Evolutionary conservation across 2,888 invertebrate species (phyloP), one percentile per base, ranked within the genome.

Genomic region (Mythimna impura): DNA sequence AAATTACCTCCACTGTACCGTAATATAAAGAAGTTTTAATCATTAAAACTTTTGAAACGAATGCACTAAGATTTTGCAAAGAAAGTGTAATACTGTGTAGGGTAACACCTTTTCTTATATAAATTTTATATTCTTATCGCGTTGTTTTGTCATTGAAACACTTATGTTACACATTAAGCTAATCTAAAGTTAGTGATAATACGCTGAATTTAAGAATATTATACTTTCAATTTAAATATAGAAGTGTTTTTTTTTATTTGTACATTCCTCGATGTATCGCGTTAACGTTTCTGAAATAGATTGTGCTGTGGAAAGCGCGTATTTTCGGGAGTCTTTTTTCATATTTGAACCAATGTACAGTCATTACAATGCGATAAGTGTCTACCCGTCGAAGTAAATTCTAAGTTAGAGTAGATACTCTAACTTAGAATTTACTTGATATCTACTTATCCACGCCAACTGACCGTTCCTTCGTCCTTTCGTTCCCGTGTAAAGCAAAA

Each of bases 131-230:
- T 65, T 43, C 30, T 50, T 70, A 60, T 7, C 12, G n/a, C 77
- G 50, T 52, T 67, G 66, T 68, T 78, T 84, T 73, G 66, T 71
- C 68, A 71, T 70, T 60, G 47, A 47, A 81, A 81, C 62, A 76
- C 20, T 43, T 7, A 14, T 14, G 36, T 10, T 36, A 47, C 14
- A 47, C 10, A 50, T 70, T 63, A 63, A n/a, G n/a, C 30, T 78
- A 77, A 3, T 40, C 14, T 73, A 57, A n/a, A 36, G 10, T 60
- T 55, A 55, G 14, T 54, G 43, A 43, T 74, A 30, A 43, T 47
- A 60, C 12, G 43, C 40, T 60, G 52, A 61, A 36, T 60, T 69
- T 47, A 69, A 12, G 22, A 54, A 17, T 69, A 43, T n/a, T n/a
- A 8, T 43, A 52, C 12, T 40, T 58, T 67, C 22, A 17, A 20